phyloP scores from a whole-genome alignment of 1,140 invertebrate genomes.

The Drosophila obscura region DNA sequence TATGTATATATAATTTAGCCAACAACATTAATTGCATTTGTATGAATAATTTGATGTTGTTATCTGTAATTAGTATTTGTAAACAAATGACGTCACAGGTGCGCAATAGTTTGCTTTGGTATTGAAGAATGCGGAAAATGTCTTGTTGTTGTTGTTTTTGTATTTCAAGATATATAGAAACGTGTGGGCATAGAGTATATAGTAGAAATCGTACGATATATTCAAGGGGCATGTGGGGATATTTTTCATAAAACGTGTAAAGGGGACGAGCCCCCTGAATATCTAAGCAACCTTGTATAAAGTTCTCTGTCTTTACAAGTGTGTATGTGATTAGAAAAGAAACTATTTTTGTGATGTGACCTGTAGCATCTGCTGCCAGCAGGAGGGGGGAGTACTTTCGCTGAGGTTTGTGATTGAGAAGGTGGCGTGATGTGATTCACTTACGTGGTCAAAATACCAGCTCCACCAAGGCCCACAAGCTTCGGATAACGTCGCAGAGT shows the following conservation, averaged over 20 bases:
- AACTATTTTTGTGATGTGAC: constrained; percentile 10
- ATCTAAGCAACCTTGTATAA: constrained; percentile 10
- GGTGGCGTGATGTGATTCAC: constrained; percentile 41
- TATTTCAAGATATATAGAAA: no score
- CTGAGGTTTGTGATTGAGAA: background rate
- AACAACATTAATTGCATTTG: background rate
- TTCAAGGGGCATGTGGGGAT: constrained; percentile 25
- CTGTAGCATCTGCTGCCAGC: constrained; percentile 16
- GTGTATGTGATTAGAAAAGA: constrained; percentile 4
- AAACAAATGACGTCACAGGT: constrained; percentile 76
- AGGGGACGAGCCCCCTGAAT: constrained; percentile 37
- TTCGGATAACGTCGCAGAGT: constrained; percentile 75
- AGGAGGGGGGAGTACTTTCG: constrained; percentile 3
- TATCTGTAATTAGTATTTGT: constrained; percentile 35
- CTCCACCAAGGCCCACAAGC: constrained; percentile 68
- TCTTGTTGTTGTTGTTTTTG: constrained; percentile 23
- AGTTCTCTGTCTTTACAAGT: constrained; percentile 1
- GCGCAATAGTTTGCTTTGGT: constrained; percentile 30
- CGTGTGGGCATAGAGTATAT: constrained; percentile 23
- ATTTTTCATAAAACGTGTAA: constrained; percentile 19
- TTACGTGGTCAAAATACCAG: constrained; percentile 80
- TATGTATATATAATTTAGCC: no score
- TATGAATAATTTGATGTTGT: constrained; percentile 39
- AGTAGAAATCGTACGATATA: constrained; percentile 35
- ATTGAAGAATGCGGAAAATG: constrained; percentile 62